Evolutionary conservation across 2,113 vertebrate species (phyloP), one percentile per base, ranked within the genome.

Genomic region (Malurus melanocephalus): DNA sequence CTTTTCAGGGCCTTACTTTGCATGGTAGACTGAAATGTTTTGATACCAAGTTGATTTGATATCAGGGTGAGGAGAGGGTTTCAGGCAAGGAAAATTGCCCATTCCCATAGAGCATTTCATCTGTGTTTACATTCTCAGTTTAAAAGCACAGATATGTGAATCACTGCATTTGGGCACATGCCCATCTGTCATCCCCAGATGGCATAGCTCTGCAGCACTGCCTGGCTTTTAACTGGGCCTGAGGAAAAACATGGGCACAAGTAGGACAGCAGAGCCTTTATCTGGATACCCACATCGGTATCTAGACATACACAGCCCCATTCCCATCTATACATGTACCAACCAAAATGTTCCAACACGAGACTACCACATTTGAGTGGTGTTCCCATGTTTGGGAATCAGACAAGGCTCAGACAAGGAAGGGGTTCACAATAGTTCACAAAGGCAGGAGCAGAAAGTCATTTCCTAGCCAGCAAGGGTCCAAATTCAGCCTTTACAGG

Each of bases 161-260:
- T 71, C 55, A 62, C 33, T 83, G 64, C 79, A 8, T 77, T 60
- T 85, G 81, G 55, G 56, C 87, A 87, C 0, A 0, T 72, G 89
- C 87, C 85, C 76, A 79, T 74, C 53, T 93, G 91, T 49, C 67
- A 67, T 11, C 26, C 49, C 55, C 88, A 49, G 57, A 77, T 56
- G 75, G 62, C 73, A 74, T 9, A 43, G 57, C 28, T 91, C 87
- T 6, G 7, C 84, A 88, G 86, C 27, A 1, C 62, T 87, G 52
- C 60, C 46, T 66, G 74, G 32, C 77, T 92, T 65, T 52, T 21
- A 3, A 32, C 43, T 3, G 2, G 78, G 80, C 90, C 59, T n/a
- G 33, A 72, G 85, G 87, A 93, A 93, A 96, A 90, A 90, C 79
- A 85, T 13, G 46, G 79, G 81, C 94, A 93, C 80, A 78, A 78